Base-by-base conservation (phyloP, 2,113 vertebrate genomes). In the Centropristis striata region DNA sequence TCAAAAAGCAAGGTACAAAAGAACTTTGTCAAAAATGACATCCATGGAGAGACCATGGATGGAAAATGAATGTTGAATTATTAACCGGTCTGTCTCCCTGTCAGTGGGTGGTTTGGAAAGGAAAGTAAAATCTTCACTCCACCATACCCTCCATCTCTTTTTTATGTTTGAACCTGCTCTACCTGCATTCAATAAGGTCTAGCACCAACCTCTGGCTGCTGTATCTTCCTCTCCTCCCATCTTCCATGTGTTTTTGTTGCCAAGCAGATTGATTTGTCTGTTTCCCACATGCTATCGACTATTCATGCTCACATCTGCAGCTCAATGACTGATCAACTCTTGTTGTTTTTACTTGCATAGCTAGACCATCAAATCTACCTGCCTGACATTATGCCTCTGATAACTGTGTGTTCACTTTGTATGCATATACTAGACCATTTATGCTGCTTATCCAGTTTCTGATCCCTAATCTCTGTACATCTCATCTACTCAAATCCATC, bases 401-500 rank as follows among this genome's bases (percentile, higher is more conserved):
- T 85, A 37, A 37, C 0, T 74, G 37, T 70, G 20, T 28, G 6
- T 7, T 49, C 21, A 53, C 3, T 47, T 44, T 25, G 8, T n/a
- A 21, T 39, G 21, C 32, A 32, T 32, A 32, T 18, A 78, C 15
- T 36, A 8, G 9, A 59, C 4, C 0, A 1, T 76, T 74, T 57
- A 18, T 11, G 4, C 60, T 46, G 28, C n/a, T n/a, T 55, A 23
- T 71, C n/a, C 53, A 42, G 18, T 59, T 69, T 66, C 20, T 71
- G n/a, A 71, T 51, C 28, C 51, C 50, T 23, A 6, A 9, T 61
- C 32, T n/a, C 58, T 55, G 50, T 51, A 75, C 59, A 60, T 75
- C 55, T 69, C 55, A 71, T 79, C 25, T 59, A 47, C 39, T 81
- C 63, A 25, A 28, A 61, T 70, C 51, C 76, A 79, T 87, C 71